Evolutionary conservation across 2,797 vertebrate genomes (phyloP).

Genomic region (Anableps anableps): DNA sequence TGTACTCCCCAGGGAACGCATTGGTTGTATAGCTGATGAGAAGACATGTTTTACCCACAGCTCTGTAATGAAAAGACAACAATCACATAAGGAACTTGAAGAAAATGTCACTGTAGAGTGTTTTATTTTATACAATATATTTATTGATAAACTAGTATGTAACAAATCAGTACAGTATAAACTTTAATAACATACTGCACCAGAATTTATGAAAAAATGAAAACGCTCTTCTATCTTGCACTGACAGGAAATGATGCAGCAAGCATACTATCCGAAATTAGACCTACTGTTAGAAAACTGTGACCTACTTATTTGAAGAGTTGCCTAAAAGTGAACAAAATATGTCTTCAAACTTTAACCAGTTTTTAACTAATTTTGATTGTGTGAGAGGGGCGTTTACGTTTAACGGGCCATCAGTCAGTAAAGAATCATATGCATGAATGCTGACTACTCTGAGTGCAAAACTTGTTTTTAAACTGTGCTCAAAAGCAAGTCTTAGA

Average conservation of each 20-base stretch:
- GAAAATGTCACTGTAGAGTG: neutral
- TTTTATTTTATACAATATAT: neutral
- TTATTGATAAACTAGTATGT: neutral
- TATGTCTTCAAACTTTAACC: neutral
- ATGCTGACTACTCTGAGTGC: accelerated
- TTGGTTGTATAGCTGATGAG: slow-evolving; percentile 97
- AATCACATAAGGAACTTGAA: slow-evolving; percentile 3
- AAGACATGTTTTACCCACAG: slow-evolving; percentile 94
- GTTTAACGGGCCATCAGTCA: neutral
- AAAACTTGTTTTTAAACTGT: neutral
- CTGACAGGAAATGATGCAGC: slow-evolving; percentile 21
- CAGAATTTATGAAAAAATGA: neutral
- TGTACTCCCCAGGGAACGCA: slow-evolving; percentile 94
- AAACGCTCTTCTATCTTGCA: too few relatives aligned
- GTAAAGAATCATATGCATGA: neutral
- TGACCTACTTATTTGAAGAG: neutral
- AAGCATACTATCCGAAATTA: neutral
- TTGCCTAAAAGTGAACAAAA: neutral
- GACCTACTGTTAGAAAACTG: neutral
- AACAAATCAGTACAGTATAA: neutral
- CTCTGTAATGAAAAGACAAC: slow-evolving; percentile 77
- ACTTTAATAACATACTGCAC: too few relatives aligned
- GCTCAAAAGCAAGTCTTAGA: neutral
- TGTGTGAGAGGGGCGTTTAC: accelerated
- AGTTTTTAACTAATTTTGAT: neutral